Evolutionary conservation across 2,113 vertebrate species (phyloP).

Genomic region (Vombatus ursinus): DNA sequence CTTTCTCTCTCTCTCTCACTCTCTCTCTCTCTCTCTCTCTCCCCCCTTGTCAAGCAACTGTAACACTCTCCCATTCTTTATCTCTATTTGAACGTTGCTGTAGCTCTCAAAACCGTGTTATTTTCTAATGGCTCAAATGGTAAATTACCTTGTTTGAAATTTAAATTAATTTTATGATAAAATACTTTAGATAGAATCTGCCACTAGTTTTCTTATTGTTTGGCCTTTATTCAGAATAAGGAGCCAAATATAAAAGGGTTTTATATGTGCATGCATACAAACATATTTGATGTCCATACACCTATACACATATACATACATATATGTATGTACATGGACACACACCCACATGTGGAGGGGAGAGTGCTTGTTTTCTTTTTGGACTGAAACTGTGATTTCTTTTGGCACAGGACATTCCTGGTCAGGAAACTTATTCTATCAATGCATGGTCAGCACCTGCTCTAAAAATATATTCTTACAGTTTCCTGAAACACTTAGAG

Average conservation of each 20-base stretch:
- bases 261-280: not conserved
- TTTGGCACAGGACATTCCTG: not conserved
- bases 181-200: not conserved
- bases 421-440: not conserved
- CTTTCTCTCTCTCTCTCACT: not conserved
- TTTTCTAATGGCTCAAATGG: not conserved
- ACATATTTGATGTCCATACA: not conserved
- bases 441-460: not conserved
- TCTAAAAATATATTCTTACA: not conserved
- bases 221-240: not conserved
- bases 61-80: not conserved
- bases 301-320: not conserved
- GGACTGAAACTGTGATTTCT: not conserved
- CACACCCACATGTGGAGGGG: not conserved
- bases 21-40: not conserved
- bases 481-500: not conserved
- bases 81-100: not conserved
- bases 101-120: not conserved
- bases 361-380: not conserved
- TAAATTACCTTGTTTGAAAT: not conserved
- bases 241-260: not conserved
- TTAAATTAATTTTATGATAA: not conserved
- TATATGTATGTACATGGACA: not conserved
- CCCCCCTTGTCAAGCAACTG: not conserved
- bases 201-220: not conserved